Evolutionary conservation across 2,113 vertebrate genomes (phyloP), one percentile per base, ranked within the genome.

Genomic region (Protomyctophum bolini): DNA sequence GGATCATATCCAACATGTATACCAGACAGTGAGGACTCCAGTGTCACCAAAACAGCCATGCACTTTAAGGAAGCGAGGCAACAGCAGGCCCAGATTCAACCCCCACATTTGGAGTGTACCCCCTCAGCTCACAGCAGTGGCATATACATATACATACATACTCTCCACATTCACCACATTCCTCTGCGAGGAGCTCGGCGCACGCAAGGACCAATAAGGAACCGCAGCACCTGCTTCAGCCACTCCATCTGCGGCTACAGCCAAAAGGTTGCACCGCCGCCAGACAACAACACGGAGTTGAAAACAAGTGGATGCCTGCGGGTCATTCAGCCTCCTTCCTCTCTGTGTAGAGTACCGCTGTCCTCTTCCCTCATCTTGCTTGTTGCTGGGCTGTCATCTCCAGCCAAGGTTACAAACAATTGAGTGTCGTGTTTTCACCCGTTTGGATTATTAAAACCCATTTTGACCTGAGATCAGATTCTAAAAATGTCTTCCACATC

Each of bases 131-230:
- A 59, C 63, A 59, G 14, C 71, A 54, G 66, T 54, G 73, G 4
- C 7, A 52, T 8, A 59, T 59, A 72, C n/a, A n/a, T n/a, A n/a
- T n/a, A n/a, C n/a, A n/a, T n/a, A n/a, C n/a, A n/a, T n/a, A n/a
- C 54, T 63, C 67, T 66, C 6, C 3, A 29, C 69, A 83, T 87
- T 85, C 83, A 71, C 73, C n/a, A 66, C 84, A 89, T 86, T 75
- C 71, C 61, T 68, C 1, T 0, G 57, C 54, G 6, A 57, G 78
- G 63, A 80, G 55, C n/a, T n/a, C n/a, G n/a, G n/a, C n/a, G 67
- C 56, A 74, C 14, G 45, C 5, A 10, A 62, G 68, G 75, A 64
- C 48, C 76, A 82, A 79, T n/a, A n/a, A n/a, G 33, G 61, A 70
- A 50, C 41, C 10, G 41, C 52, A 67, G 69, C 85, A 76, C 72